Evolutionary conservation across 2,113 vertebrate genomes (phyloP), one percentile per base, ranked within the genome.

Genomic region (Thomomys bottae): DNA sequence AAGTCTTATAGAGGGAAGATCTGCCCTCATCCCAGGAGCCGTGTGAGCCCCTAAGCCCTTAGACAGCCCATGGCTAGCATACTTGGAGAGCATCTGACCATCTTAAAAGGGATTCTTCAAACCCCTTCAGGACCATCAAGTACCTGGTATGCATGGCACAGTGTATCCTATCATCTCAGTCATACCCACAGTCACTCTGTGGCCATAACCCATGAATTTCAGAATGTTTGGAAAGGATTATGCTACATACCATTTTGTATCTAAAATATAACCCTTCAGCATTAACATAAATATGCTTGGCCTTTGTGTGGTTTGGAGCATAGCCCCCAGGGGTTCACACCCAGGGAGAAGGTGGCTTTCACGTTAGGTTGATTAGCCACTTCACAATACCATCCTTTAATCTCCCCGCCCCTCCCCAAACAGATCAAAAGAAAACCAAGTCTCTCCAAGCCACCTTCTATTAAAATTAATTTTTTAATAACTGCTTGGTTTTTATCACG

Each of bases 401-500:
- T 91, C 42, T 57, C 38, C 64, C 89, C 28, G 68, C 79, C 42
- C 40, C 18, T 3, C 24, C 66, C 90, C 30, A 45, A 34, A 66
- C 94, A 94, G 71, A 88, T 79, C 79, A 45, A 72, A 91, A 91
- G 77, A 96, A 95, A 80, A 78, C 77, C 81, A 89, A 96, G 75
- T 42, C 86, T 95, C 87, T 88, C 75, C 84, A 95, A 96, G 95
- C 42, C 93, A 96, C 91, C 57, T 97, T 90, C 93, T 30, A 90
- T 96, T 95, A 95, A 87, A 97, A 97, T 97, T 95, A 87, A 96
- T 97, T 97, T 97, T 87, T 89, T 96, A 97, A 95, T 94, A 96
- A 95, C 88, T 94, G 94, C 89, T 96, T 95, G 75, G 72, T 87
- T 97, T 85, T 97, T 96, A 96, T 95, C 96, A 89, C 84, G n/a